Base-by-base conservation (phyloP, 1,140 invertebrate species). In the Tribolium madens region DNA sequence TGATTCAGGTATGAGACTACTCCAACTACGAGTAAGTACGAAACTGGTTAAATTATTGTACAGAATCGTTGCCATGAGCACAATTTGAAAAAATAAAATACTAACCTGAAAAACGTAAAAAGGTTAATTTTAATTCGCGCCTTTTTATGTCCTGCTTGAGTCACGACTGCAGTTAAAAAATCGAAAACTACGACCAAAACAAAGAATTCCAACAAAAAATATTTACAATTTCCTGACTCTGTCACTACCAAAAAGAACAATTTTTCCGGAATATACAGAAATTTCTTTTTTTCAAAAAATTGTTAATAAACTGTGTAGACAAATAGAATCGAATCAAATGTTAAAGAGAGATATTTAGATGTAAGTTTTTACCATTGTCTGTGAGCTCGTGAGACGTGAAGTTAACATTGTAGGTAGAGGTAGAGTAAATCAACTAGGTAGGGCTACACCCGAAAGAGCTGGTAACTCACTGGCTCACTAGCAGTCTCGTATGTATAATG, bases 381-480 rank as follows among this genome's bases (percentile, higher is more conserved):
- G 81, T 83, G 83, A 82, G 81, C 82, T 83, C 78, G 81, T 82
- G 80, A 83, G 82, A 81, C 80, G 79, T 83, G 83, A 80, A 79
- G 81, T 77, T 76, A 82, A 82, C 81, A 78, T 80, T 80, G 81
- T 82, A 81, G 83, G 76, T 81, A 81, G 81, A 82, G 69, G 75
- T 76, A 77, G 76, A 80, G 79, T 78, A 79, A 80, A 80, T 83
- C 76, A 76, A 76, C 75, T 76, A 82, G 78, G 83, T 81, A 82
- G 81, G 76, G 78, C 33, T 75, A 82, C 52, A 75, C 80, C 77
- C 79, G 76, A 80, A 72, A 83, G 80, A 80, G 68, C 76, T 77
- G 79, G 78, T 78, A 79, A 84, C 82, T 82, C 83, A 84, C 82
- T 84, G 83, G 83, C 83, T 84, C 81, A 57, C 50, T 46, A 72